These are phyloP conservation scores for Chionomys nivalis DNA, from an alignment of 2,113 vertebrate genomes.

Conservation along the genomic window DNA sequence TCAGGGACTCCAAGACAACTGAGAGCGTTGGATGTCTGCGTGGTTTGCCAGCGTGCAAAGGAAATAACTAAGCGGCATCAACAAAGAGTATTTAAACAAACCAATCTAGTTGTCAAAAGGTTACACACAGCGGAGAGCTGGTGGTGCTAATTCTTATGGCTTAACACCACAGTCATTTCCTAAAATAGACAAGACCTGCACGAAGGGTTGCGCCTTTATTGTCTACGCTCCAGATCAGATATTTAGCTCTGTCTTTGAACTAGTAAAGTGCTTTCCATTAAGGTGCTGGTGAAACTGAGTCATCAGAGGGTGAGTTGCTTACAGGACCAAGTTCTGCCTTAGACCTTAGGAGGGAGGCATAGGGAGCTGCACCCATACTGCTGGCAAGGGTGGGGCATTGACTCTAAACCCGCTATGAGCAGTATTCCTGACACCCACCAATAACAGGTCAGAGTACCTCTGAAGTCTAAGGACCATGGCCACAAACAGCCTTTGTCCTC, in stretches of 20 bases:
- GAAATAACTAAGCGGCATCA: neutral
- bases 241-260: constrained; percentile 44
- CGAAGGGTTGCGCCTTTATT: neutral
- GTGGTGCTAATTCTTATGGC: neutral
- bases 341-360: neutral
- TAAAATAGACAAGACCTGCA: constrained; percentile 17
- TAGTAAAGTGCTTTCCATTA: neutral
- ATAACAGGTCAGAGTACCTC: rapidly evolving
- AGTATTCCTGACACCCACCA: rapidly evolving
- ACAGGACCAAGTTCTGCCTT: neutral
- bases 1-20: neutral
- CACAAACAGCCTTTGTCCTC: neutral
- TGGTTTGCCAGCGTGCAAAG: neutral
- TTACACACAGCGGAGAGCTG: neutral
- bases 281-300: neutral
- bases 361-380: rapidly evolving
- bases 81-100: constrained; percentile 38
- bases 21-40: neutral
- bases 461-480: neutral
- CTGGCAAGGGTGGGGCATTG: neutral
- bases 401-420: rapidly evolving
- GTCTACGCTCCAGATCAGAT: neutral
- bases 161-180: constrained; percentile 13
- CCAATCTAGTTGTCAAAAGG: constrained; percentile 18
- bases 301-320: neutral